These are phyloP conservation scores for Calonectris borealis DNA, from an alignment of 2,113 vertebrate species.

Conservation along the genomic window DNA sequence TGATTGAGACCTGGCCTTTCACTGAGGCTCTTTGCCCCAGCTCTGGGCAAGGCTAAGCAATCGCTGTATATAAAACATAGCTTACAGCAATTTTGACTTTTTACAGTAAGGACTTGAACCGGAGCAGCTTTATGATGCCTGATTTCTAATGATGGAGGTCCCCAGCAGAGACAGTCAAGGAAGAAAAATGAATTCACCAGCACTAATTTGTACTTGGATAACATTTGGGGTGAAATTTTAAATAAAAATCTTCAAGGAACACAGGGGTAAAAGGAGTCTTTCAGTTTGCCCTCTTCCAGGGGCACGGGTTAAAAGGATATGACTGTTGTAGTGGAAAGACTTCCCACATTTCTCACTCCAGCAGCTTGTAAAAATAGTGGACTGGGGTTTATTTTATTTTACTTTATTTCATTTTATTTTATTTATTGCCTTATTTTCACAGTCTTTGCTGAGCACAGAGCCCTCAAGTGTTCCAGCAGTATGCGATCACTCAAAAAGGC, in stretches of 20 bases:
- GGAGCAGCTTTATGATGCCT: neutral
- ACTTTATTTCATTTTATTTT: neutral
- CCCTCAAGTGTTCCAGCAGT: neutral
- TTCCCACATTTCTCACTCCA: constrained; percentile 44
- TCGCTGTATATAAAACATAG: neutral
- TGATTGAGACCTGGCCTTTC: neutral
- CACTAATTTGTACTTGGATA: neutral
- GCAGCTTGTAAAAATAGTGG: constrained; percentile 32
- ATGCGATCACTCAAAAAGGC: neutral
- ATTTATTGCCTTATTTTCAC: constrained; percentile 30
- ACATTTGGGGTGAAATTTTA: constrained; percentile 1
- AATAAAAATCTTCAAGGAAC: neutral
- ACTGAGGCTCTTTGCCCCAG: neutral
- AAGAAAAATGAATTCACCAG: neutral
- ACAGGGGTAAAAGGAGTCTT: neutral
- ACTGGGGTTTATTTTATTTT: constrained; percentile 35
- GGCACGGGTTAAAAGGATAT: neutral
- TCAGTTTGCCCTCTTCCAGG: neutral
- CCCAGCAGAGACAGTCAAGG: neutral
- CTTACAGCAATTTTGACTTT: neutral
- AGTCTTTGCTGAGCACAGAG: constrained; percentile 6
- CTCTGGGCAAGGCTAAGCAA: neutral
- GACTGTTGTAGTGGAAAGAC: constrained; percentile 8
- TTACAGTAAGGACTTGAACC: neutral
- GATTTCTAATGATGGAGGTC: neutral